Percentiles rank a stretch among this genome's conserved stretches.
phyloP scores from a whole-genome alignment of 2,797 vertebrate genomes.

The Sciurus vulgaris region DNA sequence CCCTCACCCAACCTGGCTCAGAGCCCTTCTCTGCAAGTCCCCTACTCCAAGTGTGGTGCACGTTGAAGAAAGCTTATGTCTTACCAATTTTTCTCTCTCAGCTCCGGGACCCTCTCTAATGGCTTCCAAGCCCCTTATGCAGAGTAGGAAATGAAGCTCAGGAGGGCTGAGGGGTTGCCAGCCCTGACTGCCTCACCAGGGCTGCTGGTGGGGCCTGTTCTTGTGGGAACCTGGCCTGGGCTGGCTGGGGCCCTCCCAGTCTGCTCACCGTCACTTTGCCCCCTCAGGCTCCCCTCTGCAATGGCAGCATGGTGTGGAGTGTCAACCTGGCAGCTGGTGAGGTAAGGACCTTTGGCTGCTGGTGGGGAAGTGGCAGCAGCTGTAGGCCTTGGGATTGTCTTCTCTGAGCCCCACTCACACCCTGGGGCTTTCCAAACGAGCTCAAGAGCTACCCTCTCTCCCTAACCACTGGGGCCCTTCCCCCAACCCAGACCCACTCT shows the following conservation, averaged over 20 bases:
- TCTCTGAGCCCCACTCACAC: not conserved
- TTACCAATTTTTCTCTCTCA: not conserved
- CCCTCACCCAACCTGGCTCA: not conserved
- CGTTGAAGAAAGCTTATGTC: not conserved
- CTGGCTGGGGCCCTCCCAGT: not conserved
- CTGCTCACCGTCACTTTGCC: not conserved
- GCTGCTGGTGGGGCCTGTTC: not conserved
- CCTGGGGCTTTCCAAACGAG: not conserved
- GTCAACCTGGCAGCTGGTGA: not conserved
- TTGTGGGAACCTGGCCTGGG: not conserved
- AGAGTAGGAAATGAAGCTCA: not conserved
- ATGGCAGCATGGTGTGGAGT: slow-evolving; percentile 79
- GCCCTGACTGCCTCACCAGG: not conserved
- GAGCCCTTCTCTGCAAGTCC: not conserved
- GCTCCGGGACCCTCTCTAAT: not conserved
- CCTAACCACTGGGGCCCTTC: not conserved
- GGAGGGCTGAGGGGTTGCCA: not conserved
- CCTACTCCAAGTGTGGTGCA: not conserved
- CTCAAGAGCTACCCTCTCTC: not conserved
- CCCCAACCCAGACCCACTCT: not conserved
- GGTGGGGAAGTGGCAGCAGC: too few species aligned
- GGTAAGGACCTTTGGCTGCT: slow-evolving; percentile 38
- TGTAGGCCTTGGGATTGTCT: not conserved
- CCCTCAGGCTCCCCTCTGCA: slow-evolving; percentile 70
- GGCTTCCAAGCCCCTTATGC: not conserved